These are phyloP conservation scores for Rhagoletis zephyria DNA, from an alignment of 1,140 invertebrate genomes.

Conservation along the genomic window DNA sequence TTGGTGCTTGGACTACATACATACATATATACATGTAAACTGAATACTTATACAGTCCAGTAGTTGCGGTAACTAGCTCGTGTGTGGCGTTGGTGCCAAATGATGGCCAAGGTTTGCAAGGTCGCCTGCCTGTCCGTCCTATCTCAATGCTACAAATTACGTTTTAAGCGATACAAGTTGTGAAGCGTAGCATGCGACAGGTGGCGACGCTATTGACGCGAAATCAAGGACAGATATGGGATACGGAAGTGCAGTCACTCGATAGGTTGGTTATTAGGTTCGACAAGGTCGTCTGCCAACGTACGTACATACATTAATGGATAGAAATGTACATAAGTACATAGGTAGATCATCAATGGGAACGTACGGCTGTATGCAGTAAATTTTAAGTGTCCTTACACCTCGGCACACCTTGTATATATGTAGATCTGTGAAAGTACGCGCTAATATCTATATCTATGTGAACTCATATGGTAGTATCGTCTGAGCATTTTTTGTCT, in stretches of 20 bases:
- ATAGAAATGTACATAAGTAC: neutral
- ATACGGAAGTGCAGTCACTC: constrained; percentile 33
- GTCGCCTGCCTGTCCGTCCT: neutral
- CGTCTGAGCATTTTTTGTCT: neutral
- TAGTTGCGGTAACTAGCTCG: neutral
- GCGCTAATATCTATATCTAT: neutral
- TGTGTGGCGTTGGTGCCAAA: neutral
- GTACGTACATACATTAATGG: neutral
- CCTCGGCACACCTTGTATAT: too few relatives aligned
- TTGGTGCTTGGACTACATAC: neutral
- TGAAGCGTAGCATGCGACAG: neutral
- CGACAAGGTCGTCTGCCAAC: neutral
- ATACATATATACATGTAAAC: too few relatives aligned
- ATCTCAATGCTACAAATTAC: constrained; percentile 34
- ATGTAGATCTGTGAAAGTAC: neutral
- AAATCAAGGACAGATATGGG: constrained; percentile 28
- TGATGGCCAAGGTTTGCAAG: constrained; percentile 19
- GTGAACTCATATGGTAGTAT: neutral
- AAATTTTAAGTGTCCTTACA: too few relatives aligned
- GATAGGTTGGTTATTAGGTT: neutral
- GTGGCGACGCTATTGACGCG: neutral
- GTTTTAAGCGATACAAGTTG: constrained; percentile 35
- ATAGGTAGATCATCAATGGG: neutral
- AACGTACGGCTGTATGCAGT: neutral
- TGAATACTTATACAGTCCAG: neutral